Percentiles rank a stretch among this genome's conserved stretches.
Conservation (phyloP, 2,888 invertebrate genomes). For the Aproaerema taeniolella region DNA sequence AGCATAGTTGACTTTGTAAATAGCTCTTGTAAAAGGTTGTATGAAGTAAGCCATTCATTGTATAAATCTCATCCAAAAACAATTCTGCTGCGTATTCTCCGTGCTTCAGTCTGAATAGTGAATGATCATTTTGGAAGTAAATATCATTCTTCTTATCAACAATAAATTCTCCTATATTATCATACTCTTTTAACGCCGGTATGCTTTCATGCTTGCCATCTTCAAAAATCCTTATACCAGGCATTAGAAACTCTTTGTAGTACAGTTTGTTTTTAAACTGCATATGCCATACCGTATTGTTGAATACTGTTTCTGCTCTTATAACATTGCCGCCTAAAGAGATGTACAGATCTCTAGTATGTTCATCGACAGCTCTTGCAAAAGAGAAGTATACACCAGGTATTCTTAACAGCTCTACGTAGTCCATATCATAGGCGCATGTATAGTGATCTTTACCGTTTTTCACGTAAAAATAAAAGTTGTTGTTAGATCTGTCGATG, state of each 20-base stretch:
- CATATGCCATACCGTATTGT: not conserved
- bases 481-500: constrained; percentile 27
- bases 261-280: not conserved
- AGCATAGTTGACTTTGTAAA: not conserved
- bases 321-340: not conserved
- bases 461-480: constrained; percentile 11
- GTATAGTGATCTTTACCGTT: not conserved
- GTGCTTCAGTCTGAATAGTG: constrained; percentile 26
- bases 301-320: not conserved
- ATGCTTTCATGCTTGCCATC: not conserved
- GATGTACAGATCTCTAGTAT: not conserved
- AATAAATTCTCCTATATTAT: constrained; percentile 32
- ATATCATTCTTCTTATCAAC: constrained; percentile 30
- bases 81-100: constrained; percentile 23
- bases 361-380: not conserved
- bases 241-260: not conserved
- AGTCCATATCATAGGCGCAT: not conserved
- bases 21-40: not conserved
- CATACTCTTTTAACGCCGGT: constrained; percentile 24
- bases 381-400: not conserved
- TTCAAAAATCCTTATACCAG: not conserved
- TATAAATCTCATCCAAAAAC: constrained; percentile 31
- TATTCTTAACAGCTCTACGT: not conserved
- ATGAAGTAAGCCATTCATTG: constrained; percentile 22
- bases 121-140: constrained; percentile 28